Conservation (phyloP, 2,888 invertebrate genomes). For the Branchinecta sandiegonensis region DNA sequence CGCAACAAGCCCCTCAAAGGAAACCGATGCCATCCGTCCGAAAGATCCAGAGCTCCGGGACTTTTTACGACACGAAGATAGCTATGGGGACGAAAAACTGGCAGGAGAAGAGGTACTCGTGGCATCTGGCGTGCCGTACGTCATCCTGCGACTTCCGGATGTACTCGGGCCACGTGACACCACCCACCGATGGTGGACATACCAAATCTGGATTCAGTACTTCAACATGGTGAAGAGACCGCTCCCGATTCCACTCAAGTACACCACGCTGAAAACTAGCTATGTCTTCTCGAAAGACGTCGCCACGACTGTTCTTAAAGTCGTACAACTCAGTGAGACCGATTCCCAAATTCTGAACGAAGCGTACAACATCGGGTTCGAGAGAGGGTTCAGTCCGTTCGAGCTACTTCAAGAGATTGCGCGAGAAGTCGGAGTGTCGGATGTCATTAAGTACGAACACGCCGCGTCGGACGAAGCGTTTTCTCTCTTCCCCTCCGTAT, state of each 20-base stretch:
- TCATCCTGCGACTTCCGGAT: slow-evolving; percentile 37
- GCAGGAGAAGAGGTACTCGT: slow-evolving; percentile 35
- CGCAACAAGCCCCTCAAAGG: slow-evolving; percentile 27
- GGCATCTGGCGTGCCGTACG: slow-evolving; percentile 32
- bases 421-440: slow-evolving; percentile 25
- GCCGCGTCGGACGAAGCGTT: slow-evolving; percentile 28
- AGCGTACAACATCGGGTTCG: slow-evolving; percentile 35
- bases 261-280: slow-evolving; percentile 32
- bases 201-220: slow-evolving; percentile 36
- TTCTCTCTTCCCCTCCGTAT: slow-evolving; percentile 36
- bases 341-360: slow-evolving; percentile 29
- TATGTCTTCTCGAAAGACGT: slow-evolving; percentile 37
- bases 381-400: slow-evolving; percentile 32
- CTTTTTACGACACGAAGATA: slow-evolving; percentile 31
- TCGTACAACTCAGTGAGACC: slow-evolving; percentile 26
- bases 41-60: slow-evolving; percentile 29
- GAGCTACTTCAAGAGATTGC: slow-evolving; percentile 32
- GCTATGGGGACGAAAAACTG: slow-evolving; percentile 36
- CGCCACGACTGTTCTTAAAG: slow-evolving; percentile 31
- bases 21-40: slow-evolving; percentile 36
- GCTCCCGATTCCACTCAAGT: slow-evolving; percentile 31
- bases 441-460: slow-evolving; percentile 23
- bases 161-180: slow-evolving; percentile 38
- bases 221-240: slow-evolving; percentile 27
- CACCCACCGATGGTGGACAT: slow-evolving; percentile 37